Evolutionary conservation across 2,797 vertebrate genomes (phyloP).

Genomic region (Enteromius treurensis): DNA sequence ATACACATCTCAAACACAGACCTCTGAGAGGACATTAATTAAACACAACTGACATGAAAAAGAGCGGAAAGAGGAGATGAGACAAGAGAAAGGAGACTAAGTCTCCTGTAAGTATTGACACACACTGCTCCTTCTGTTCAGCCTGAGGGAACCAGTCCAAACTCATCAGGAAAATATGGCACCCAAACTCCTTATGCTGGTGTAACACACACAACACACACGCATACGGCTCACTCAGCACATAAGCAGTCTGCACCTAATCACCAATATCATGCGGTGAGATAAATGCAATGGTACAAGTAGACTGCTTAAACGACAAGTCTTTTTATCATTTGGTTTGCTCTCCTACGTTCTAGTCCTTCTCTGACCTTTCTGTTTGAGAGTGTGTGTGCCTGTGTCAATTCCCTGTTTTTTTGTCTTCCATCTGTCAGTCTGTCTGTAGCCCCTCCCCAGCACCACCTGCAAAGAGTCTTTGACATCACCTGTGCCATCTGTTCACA

Average conservation of each 20-base stretch:
- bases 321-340: background rate
- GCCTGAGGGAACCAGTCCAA: slow-evolving; percentile 46
- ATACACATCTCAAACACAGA: slow-evolving; percentile 57
- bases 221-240: background rate
- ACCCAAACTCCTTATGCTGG: slow-evolving; percentile 50
- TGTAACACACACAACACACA: slow-evolving; percentile 37
- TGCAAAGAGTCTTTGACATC: slow-evolving; percentile 68
- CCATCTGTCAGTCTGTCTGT: slow-evolving; percentile 80
- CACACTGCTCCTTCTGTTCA: slow-evolving; percentile 53
- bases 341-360: slow-evolving; percentile 10
- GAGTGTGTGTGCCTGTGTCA: slow-evolving; percentile 18
- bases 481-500: slow-evolving; percentile 77
- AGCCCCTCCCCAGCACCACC: slow-evolving; percentile 70
- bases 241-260: background rate
- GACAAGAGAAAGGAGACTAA: slow-evolving; percentile 7
- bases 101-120: slow-evolving; percentile 34
- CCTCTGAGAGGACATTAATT: slow-evolving; percentile 62
- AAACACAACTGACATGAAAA: slow-evolving; percentile 42
- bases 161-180: slow-evolving; percentile 55
- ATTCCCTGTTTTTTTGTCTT: slow-evolving; percentile 68
- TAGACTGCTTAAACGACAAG: slow-evolving; percentile 43
- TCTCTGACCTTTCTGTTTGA: slow-evolving; percentile 29
- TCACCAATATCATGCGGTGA: background rate
- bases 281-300: background rate
- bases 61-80: slow-evolving; percentile 7